Base-by-base conservation (phyloP, 2,797 vertebrate species). In the Coregonus ussuriensis region DNA sequence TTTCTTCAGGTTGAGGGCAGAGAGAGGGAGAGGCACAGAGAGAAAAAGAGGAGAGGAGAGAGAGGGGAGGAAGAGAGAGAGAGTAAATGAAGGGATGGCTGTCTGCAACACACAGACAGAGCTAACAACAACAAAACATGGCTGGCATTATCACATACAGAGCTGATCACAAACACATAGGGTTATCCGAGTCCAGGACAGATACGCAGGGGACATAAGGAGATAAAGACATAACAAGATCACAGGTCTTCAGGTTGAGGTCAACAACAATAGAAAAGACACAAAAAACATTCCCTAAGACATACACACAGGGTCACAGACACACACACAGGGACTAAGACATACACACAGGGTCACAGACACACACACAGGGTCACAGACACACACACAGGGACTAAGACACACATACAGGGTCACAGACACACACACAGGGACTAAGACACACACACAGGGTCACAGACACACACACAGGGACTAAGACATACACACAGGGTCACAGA, bases 51-150 rank as follows among this genome's bases (percentile, higher is more conserved):
- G 29, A 51, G 15, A 37, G 67, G 71, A 54, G 75, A 65, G 74
- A 33, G 3, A 4, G 80, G 77, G 75, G 65, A 81, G 75, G 74
- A 68, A 73, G 5, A 29, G 53, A 25, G 53, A 33, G 31, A 62
- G 29, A 65, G 37, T 6, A 18, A 52, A 74, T 56, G 13, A 25
- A 66, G 37, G 37, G 62, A 25, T 11, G 62, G 25, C 25, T 31
- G 62, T 65, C 25, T 65, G 65, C 29, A 9, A 63, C n/a, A 67
- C 14, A 7, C 3, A 65, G 33, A 73, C 13, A 56, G 25, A 31
- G 2, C 13, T 56, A 56, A 4, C 9, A 3, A 52, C 33, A 29
- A 53, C n/a, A 35, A 54, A 7, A 56, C 0, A n/a, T 68, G 82
- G 18, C 1, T 5, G 53, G 21, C 51, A 56, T 62, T 16, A 14